Conservation (phyloP, 2,797 vertebrate species). For the Hemibagrus guttatus region DNA sequence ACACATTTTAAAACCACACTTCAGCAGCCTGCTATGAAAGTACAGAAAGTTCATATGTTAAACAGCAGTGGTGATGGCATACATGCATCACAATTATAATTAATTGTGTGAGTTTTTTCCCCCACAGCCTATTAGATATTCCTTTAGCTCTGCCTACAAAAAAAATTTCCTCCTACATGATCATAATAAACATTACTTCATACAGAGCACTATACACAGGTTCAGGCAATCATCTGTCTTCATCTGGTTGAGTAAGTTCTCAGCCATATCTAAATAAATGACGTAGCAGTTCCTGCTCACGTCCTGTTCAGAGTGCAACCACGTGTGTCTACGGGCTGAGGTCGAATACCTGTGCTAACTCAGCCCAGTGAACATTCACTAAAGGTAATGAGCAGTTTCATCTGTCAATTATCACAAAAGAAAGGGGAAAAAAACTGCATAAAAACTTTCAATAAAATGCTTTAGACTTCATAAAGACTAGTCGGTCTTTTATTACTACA, state of each 20-base stretch:
- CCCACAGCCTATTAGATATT: background rate
- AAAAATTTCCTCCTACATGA: background rate
- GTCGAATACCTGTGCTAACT: background rate
- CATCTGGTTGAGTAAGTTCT: background rate
- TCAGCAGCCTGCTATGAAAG: background rate
- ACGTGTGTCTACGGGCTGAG: conserved; percentile 18
- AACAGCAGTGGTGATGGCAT: background rate
- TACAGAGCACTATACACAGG: background rate
- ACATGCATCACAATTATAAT: background rate
- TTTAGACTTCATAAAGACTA: background rate
- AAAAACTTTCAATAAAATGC: background rate
- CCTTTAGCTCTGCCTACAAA: background rate
- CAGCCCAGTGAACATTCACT: background rate
- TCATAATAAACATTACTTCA: background rate
- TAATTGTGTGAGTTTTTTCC: background rate
- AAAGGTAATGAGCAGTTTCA: conserved; percentile 7
- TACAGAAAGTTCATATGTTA: background rate
- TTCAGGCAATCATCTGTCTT: conserved; percentile 8
- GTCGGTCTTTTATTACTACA: background rate
- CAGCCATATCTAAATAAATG: conserved; percentile 46
- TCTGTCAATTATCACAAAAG: conserved; percentile 1
- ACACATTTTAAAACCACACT: background rate
- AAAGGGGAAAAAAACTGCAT: background rate
- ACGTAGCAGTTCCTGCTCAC: conserved; percentile 62
- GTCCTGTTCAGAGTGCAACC: conserved; percentile 64